A percentile compares a stretch with the other conserved stretches of the same genome.
Evolutionary conservation across 2,797 vertebrate species (phyloP).

Genomic region (Rhynchonycteris naso): DNA sequence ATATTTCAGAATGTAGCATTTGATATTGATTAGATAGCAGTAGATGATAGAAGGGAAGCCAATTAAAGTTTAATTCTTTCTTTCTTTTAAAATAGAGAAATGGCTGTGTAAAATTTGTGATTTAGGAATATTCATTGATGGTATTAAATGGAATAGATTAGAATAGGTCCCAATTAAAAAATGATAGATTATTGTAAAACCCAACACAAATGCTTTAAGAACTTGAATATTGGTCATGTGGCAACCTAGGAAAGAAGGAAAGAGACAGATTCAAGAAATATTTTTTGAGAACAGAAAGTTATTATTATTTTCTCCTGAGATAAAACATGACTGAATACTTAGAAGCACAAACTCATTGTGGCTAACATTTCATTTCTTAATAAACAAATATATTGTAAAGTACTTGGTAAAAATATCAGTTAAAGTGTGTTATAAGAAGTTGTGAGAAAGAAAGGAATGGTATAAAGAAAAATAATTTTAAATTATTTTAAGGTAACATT

Average conservation of each 20-base stretch:
- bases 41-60: background rate
- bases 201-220: background rate
- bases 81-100: background rate
- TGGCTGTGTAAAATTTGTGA: background rate
- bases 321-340: background rate
- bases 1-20: background rate
- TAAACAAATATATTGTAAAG: background rate
- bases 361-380: background rate
- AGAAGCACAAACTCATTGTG: background rate
- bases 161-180: background rate
- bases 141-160: background rate
- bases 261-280: background rate
- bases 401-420: background rate
- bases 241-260: background rate
- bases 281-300: background rate
- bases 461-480: background rate
- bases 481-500: background rate
- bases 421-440: background rate
- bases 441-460: background rate
- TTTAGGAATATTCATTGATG: background rate
- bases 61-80: background rate
- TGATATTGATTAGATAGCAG: background rate
- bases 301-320: background rate
- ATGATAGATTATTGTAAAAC: background rate
- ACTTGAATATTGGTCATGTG: background rate